Percentiles rank a stretch among this genome's conserved stretches.
Conservation (phyloP, 2,888 invertebrate genomes). For the Drosophila peninsularis region DNA sequence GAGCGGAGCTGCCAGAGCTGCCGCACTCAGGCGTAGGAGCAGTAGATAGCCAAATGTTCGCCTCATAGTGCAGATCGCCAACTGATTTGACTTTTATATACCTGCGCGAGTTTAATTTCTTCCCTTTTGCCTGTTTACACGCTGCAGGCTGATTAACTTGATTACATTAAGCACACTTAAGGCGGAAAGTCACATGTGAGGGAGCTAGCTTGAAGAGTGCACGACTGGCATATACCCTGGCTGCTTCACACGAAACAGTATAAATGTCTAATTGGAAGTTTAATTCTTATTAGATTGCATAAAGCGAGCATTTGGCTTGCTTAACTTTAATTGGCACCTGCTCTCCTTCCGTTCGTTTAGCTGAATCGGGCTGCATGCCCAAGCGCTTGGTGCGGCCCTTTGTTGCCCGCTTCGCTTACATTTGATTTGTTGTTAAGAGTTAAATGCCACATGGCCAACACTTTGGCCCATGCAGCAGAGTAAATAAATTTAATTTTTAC, state of each 20-base stretch:
- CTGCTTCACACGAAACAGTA: too few relatives aligned
- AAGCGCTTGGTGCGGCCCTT: conserved; percentile 4
- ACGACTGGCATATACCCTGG: neutral
- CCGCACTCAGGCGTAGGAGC: neutral
- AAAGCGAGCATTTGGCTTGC: too few relatives aligned
- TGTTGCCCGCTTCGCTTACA: conserved; percentile 54
- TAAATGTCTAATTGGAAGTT: too few relatives aligned
- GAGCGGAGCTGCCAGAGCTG: neutral
- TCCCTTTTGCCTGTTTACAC: neutral
- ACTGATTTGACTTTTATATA: neutral
- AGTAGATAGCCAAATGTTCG: neutral
- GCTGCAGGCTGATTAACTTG: neutral
- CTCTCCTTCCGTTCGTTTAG: neutral
- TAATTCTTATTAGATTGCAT: too few relatives aligned
- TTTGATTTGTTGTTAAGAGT: conserved; percentile 64
- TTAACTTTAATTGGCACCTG: neutral
- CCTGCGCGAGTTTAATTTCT: neutral
- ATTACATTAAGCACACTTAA: neutral
- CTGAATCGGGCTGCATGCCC: neutral
- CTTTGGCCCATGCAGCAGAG: conserved; percentile 50
- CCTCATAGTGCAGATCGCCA: neutral
- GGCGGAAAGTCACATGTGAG: too few relatives aligned
- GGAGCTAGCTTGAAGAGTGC: neutral
- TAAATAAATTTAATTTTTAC: conserved; percentile 75
- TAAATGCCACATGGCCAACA: conserved; percentile 68